Base-by-base conservation (phyloP, 1,140 invertebrate genomes). In the Drosophila subpulchrella region DNA sequence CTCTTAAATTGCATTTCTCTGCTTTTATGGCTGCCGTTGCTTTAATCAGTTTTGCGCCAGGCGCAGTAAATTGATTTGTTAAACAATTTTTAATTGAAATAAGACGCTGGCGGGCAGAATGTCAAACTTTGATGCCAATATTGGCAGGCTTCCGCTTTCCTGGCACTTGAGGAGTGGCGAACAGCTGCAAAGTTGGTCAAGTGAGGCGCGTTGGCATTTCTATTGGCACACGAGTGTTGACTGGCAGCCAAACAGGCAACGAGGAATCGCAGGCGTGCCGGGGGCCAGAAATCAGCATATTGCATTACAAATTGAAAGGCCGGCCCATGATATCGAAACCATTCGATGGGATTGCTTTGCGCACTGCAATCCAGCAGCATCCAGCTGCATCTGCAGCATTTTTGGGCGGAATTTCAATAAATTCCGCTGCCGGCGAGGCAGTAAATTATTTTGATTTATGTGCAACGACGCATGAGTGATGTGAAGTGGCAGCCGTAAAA, bases 1-100 rank as follows among this genome's bases (percentile, higher is more conserved):
- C 30, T 51, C 63, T 61, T 58, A 81, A 86, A 81, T 85, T 88
- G 78, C 61, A 72, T 85, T 88, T 86, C 51, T 60, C 62, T 32
- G 47, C 38, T 30, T 61, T 46, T 39, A 50, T 62, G 47, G 59
- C 44, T 58, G 74, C 36, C 65, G 30, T 53, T 67, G 63, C 30
- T 55, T 81, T 85, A 81, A 81, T 86, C 71, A 78, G 65, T 61
- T 85, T 66, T 20, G 50, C 46, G 74, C 58, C 75, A 65, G 79
- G 72, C 50, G 15, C 36, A 46, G 59, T 47, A 88, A 88, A 89
- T 88, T 88, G 84, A 88, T 88, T 88, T 80, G 76, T 89, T 88
- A 81, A 89, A 77, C 76, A 81, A 84, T 84, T 89, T 89, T 88
- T 88, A 88, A 88, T 88, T 88, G 84, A 88, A 88, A 88, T 78